Base-by-base conservation (phyloP, 2,888 invertebrate genomes). In the Phymatocera aterrima region DNA sequence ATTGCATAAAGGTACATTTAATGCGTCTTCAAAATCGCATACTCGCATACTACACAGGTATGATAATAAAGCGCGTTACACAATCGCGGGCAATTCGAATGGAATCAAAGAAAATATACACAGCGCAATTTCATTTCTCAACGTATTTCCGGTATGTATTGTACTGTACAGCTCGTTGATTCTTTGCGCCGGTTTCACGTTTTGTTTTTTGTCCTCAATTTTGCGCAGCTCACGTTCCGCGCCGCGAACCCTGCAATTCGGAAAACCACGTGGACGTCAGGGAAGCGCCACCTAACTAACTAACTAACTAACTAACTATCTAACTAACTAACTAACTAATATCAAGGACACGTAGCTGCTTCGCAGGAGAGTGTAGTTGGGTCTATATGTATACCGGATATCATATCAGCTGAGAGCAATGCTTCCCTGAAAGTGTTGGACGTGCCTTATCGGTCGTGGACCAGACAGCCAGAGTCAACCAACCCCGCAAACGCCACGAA, bases 371-470 rank as follows among this genome's bases (percentile, higher is more conserved):
- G 31, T 18, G 28, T 28, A 8, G 48, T 51, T 48, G 31, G 48
- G 40, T 31, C 18, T 72, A 12, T 8, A 82, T 81, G 83, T 82
- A 82, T 83, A 83, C 84, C 83, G 86, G 87, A 85, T 85, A 86
- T 86, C 86, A 86, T 89, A 89, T 89, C 89, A 89, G 89, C 87
- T 83, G 85, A 81, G 85, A 87, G 86, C 88, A 88, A 87, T 85
- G 87, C 88, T n/a, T 85, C 83, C 82, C 81, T 88, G 87, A 85
- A 88, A 89, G 89, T 88, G 89, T 89, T 85, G 88, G 89, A 89
- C 89, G 89, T 89, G 89, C 87, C 89, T 89, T 89, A 89, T 89
- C 89, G 89, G 88, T 85, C 85, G 84, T 87, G 87, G 86, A 85
- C 88, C 89, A 89, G 89, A 87, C 89, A 87, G 84, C 85, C 86